A percentile compares a stretch with the other conserved stretches of the same genome.
Evolutionary conservation across 2,797 vertebrate genomes (phyloP).

Genomic region (Australoheros facetus): DNA sequence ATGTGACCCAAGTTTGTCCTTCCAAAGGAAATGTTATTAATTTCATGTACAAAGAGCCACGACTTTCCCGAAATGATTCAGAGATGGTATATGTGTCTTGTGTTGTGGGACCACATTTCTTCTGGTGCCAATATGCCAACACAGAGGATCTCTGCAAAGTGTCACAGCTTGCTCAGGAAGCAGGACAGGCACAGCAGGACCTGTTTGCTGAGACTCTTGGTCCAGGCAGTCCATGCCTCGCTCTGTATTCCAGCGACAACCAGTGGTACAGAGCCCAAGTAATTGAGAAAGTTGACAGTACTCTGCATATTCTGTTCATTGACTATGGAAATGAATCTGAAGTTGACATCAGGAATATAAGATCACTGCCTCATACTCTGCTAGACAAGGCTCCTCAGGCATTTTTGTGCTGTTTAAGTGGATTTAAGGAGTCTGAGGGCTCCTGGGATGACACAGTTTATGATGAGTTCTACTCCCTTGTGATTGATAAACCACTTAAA

Average conservation of each 20-base stretch:
- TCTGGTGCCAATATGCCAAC: slow-evolving; percentile 86
- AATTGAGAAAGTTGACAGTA: slow-evolving; percentile 36
- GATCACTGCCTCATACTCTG: slow-evolving; percentile 75
- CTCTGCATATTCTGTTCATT: slow-evolving; percentile 77
- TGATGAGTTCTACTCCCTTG: slow-evolving; percentile 80
- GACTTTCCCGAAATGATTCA: slow-evolving; percentile 47
- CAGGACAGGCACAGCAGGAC: slow-evolving; percentile 57
- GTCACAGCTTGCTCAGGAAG: slow-evolving; percentile 76
- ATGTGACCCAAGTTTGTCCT: not conserved
- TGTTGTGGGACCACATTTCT: slow-evolving; percentile 82
- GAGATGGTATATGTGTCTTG: slow-evolving; percentile 78
- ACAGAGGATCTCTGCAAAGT: slow-evolving; percentile 28
- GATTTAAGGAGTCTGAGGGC: slow-evolving; percentile 78
- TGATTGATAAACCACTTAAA: slow-evolving; percentile 78
- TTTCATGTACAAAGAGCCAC: slow-evolving; percentile 49
- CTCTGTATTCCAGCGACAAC: slow-evolving; percentile 81
- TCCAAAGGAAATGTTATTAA: not conserved
- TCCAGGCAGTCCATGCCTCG: slow-evolving; percentile 82
- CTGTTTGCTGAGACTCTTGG: slow-evolving; percentile 45
- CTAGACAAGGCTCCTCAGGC: slow-evolving; percentile 81
- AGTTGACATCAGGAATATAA: slow-evolving; percentile 69
- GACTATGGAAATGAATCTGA: slow-evolving; percentile 88
- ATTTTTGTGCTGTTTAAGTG: slow-evolving; percentile 86
- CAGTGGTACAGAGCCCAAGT: slow-evolving; percentile 87
- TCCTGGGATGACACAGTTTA: slow-evolving; percentile 79